Conservation (phyloP, 1,140 invertebrate species). For the Pseudomyrmex dendroicus region DNA sequence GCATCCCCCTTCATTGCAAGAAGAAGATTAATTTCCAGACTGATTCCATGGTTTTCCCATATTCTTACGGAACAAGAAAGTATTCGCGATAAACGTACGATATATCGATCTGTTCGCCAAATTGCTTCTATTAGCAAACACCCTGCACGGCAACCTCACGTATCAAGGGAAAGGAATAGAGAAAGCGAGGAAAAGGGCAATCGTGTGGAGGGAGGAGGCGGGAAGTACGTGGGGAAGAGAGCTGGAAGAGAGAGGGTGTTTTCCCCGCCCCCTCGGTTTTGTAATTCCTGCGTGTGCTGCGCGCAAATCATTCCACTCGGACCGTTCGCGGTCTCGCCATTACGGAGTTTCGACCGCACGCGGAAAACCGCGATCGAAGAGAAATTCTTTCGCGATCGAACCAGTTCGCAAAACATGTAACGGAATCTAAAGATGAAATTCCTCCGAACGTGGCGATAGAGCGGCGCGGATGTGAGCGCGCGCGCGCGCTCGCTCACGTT, state of each 20-base stretch:
- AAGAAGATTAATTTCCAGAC: constrained; percentile 25
- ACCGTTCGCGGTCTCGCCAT: constrained; percentile 57
- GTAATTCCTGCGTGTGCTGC: constrained; percentile 55
- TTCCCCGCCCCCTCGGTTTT: constrained; percentile 51
- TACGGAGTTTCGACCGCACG: constrained; percentile 67
- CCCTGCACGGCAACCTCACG: constrained; percentile 14
- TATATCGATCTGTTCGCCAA: not conserved
- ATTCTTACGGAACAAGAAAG: too few species aligned
- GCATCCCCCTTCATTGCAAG: not conserved
- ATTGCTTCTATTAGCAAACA: constrained; percentile 14
- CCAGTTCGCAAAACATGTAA: constrained; percentile 67
- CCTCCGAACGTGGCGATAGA: constrained; percentile 57
- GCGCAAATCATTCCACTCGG: constrained; percentile 63
- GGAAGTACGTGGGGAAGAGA: not conserved
- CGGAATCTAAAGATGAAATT: constrained; percentile 73
- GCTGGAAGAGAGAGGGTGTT: constrained; percentile 1
- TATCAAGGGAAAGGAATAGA: constrained; percentile 42
- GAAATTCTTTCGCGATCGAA: constrained; percentile 69
- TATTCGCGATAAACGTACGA: too few species aligned
- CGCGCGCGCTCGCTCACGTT: constrained; percentile 38
- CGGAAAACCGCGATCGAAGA: constrained; percentile 69
- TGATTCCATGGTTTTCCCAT: too few species aligned
- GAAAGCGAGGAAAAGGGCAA: constrained; percentile 55
- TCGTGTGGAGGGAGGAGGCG: not conserved
- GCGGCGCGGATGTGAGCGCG: not conserved